Percentiles rank a stretch among this genome's conserved stretches.
Conservation (phyloP, 92 coral and sea anemone genomes). For the Porites cylindrica region DNA sequence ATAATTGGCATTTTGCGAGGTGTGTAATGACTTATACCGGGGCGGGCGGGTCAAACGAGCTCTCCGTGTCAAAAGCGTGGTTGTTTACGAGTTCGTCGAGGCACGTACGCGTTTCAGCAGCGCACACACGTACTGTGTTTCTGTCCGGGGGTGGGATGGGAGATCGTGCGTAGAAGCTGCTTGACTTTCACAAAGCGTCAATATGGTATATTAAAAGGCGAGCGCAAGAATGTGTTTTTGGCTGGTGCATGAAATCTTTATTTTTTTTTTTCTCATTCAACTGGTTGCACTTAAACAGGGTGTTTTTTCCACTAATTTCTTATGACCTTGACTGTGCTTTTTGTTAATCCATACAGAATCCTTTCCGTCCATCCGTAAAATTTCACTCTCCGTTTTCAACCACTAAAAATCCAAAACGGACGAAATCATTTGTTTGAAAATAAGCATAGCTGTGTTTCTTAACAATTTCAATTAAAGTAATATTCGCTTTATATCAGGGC, state of each 20-base stretch:
- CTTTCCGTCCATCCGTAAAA: neutral
- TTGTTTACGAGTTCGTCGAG: conserved; percentile 31
- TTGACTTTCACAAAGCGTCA: too few relatives aligned
- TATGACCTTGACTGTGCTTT: neutral
- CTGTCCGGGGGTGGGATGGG: neutral
- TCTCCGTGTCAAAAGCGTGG: conserved; percentile 49
- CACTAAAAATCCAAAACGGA: neutral
- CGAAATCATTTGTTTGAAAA: neutral
- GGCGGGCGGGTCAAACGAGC: conserved; percentile 38
- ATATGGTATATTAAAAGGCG: too few relatives aligned
- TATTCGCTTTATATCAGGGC: conserved; percentile 14
- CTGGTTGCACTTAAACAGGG: too few relatives aligned
- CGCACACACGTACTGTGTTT: neutral
- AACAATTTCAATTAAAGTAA: neutral
- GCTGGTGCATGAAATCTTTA: too few relatives aligned
- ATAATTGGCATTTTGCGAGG: conserved; percentile 35
- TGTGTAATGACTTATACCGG: conserved; percentile 30
- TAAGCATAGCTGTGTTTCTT: too few relatives aligned
- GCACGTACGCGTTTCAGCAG: conserved; percentile 48
- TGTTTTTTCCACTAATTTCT: too few relatives aligned
- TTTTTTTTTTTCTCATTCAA: too few relatives aligned
- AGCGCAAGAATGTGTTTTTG: too few relatives aligned
- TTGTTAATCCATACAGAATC: neutral
- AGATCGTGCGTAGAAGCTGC: too few relatives aligned
- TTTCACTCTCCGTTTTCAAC: neutral